Conservation (phyloP, 2,113 vertebrate species). For the Cephalopholis sonnerati region DNA sequence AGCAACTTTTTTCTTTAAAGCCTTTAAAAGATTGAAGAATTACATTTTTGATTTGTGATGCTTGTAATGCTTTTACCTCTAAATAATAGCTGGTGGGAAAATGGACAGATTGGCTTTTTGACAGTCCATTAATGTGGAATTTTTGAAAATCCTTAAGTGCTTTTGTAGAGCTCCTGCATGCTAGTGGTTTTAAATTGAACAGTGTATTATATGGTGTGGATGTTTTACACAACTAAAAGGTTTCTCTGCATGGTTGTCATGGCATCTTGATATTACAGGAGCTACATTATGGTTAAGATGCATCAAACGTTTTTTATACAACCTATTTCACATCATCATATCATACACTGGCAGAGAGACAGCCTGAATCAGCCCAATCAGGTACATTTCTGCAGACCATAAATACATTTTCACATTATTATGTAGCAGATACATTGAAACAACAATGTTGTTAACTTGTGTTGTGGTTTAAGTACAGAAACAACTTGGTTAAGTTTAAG, state of each 20-base stretch:
- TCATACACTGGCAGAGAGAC: background rate
- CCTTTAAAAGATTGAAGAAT: background rate
- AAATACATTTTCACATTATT: too few species aligned
- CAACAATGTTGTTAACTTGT: too few species aligned
- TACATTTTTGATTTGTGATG: background rate
- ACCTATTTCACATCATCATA: background rate
- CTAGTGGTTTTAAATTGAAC: background rate
- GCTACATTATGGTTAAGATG: background rate
- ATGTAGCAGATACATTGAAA: too few species aligned
- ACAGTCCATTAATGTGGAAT: background rate
- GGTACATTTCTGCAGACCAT: too few species aligned
- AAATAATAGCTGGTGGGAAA: background rate
- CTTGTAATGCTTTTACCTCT: background rate
- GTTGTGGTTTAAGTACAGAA: too few species aligned
- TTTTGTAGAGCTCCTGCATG: background rate
- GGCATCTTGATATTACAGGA: background rate
- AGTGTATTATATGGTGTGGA: background rate
- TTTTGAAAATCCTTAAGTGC: slow-evolving; percentile 4
- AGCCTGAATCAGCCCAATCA: background rate
- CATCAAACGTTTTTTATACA: background rate
- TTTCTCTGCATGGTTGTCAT: background rate
- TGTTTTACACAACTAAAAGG: background rate
- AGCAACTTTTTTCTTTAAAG: background rate
- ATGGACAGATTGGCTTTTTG: background rate
- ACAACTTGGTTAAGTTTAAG: too few species aligned